Conservation (phyloP, 2,797 vertebrate species). For the Sebastes diaconus region DNA sequence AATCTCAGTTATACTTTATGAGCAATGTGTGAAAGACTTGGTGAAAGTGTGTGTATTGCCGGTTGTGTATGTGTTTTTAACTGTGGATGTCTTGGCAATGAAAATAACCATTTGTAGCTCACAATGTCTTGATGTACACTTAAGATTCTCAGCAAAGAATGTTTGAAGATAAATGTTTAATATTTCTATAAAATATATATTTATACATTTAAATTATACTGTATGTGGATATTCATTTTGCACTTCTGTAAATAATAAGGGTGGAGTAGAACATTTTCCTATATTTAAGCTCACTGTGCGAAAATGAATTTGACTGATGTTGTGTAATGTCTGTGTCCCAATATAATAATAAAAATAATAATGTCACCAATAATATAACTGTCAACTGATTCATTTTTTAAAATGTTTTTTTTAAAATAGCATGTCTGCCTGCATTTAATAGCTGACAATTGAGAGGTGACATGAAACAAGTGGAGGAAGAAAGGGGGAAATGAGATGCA, state of each 20-base stretch:
- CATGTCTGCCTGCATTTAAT: neutral
- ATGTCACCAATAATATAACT: neutral
- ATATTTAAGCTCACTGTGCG: neutral
- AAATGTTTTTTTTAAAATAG: neutral
- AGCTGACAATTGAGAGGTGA: neutral
- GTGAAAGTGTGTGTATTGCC: neutral
- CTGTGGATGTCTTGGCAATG: neutral
- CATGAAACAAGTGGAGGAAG: neutral
- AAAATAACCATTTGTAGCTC: neutral
- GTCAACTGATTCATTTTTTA: neutral
- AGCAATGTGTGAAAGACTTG: neutral
- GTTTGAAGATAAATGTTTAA: neutral
- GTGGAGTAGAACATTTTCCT: neutral
- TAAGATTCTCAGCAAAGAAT: neutral
- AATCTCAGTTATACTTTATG: neutral
- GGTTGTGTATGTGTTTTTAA: neutral
- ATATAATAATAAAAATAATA: neutral
- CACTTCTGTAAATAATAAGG: neutral
- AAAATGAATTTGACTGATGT: neutral
- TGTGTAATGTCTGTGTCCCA: neutral
- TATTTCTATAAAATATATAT: conserved; percentile 10
- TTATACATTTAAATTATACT: neutral
- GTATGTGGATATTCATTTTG: neutral
- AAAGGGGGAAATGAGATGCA: neutral
- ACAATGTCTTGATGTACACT: neutral